Conservation (phyloP, 2,888 invertebrate genomes). For the Tiliacea citrago region DNA sequence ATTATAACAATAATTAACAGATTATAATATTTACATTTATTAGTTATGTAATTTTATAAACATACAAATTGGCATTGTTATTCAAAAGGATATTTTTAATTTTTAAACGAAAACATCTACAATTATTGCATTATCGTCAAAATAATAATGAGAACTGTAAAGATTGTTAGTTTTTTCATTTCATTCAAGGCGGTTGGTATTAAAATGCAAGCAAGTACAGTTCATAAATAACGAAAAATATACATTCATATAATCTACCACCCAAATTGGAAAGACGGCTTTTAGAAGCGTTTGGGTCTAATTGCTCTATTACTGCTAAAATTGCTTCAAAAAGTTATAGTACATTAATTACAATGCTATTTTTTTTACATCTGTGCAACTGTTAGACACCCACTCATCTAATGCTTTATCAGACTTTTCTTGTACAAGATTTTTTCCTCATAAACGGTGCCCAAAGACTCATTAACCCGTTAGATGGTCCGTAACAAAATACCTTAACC, state of each 20-base stretch:
- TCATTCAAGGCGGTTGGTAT: neutral
- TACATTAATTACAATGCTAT: neutral
- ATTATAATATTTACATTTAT: neutral
- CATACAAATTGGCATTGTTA: neutral
- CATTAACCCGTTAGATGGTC: slow-evolving; percentile 57
- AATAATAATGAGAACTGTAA: neutral
- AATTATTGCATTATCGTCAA: neutral
- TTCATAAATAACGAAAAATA: slow-evolving; percentile 5
- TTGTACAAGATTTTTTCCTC: slow-evolving; percentile 46
- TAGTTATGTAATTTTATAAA: slow-evolving; percentile 19
- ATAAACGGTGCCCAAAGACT: slow-evolving; percentile 46
- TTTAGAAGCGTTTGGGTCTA: slow-evolving; percentile 6
- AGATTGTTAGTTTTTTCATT: neutral
- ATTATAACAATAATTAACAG: too few relatives aligned
- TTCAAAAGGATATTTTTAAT: neutral
- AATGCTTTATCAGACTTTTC: slow-evolving; percentile 41
- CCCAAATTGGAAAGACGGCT: slow-evolving; percentile 2
- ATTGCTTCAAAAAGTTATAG: slow-evolving; percentile 13
- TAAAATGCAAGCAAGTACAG: neutral
- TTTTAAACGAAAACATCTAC: neutral
- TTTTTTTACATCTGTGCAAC: slow-evolving; percentile 15
- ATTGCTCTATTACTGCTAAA: slow-evolving; percentile 31
- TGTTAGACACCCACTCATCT: slow-evolving; percentile 25
- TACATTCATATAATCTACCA: neutral
- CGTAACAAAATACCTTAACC: slow-evolving; percentile 52